Evolutionary conservation across 2,797 vertebrate species (phyloP).

Genomic region (Acanthurus leucopareius): DNA sequence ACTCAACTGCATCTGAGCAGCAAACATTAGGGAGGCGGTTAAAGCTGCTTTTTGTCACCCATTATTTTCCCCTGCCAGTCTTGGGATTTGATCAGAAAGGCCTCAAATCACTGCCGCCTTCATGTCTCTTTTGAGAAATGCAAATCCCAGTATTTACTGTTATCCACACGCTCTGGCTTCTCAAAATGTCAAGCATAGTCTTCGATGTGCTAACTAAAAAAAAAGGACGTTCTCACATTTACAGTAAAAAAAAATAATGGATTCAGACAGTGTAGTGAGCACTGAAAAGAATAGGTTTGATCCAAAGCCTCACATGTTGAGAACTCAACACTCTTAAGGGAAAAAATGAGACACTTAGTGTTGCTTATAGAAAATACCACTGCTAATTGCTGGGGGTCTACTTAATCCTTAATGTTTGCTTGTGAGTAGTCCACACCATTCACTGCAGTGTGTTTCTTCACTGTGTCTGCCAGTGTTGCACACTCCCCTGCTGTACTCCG

Average conservation of each 20-base stretch:
- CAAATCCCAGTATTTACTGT: neutral
- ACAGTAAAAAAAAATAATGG: too few relatives aligned
- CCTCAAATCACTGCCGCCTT: neutral
- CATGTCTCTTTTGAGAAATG: constrained; percentile 4
- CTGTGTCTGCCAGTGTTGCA: constrained; percentile 18
- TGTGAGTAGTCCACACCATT: neutral
- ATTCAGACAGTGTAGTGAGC: too few relatives aligned
- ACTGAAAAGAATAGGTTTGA: too few relatives aligned
- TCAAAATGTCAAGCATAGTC: neutral
- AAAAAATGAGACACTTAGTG: neutral
- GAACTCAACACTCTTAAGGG: too few relatives aligned
- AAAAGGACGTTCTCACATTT: too few relatives aligned
- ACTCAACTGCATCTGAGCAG: neutral
- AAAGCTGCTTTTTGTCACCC: neutral
- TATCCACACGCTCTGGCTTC: neutral
- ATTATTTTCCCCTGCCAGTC: neutral
- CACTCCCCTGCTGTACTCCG: neutral
- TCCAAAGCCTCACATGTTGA: too few relatives aligned
- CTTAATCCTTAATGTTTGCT: neutral
- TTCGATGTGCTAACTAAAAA: too few relatives aligned
- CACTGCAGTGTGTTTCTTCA: neutral
- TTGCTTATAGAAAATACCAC: neutral
- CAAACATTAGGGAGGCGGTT: constrained; percentile 1
- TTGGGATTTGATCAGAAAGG: neutral
- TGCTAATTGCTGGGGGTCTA: neutral